These are phyloP conservation scores for Acrobasis suavella DNA, from an alignment of 2,888 invertebrate species.

Conservation along the genomic window DNA sequence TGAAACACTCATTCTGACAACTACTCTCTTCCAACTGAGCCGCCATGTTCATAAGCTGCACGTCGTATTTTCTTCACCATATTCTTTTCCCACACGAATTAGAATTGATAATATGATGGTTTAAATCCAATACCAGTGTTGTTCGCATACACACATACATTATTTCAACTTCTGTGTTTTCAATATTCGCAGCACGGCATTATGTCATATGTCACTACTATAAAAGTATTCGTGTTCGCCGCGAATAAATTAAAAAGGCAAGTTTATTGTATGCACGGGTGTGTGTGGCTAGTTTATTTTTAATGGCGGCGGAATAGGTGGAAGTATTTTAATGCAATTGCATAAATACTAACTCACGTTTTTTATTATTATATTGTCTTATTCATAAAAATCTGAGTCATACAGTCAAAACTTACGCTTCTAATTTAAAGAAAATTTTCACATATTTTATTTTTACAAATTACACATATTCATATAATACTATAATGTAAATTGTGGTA, in stretches of 20 bases:
- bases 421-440: too few relatives aligned
- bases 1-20: too few relatives aligned
- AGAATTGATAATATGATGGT: too few relatives aligned
- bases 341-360: not conserved
- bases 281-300: conserved; percentile 8
- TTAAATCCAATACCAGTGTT: not conserved
- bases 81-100: too few relatives aligned
- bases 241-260: conserved; percentile 51
- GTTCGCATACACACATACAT: not conserved
- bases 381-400: too few relatives aligned
- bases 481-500: too few relatives aligned
- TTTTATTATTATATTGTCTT: not conserved
- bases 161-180: conserved; percentile 31
- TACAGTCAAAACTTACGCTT: too few relatives aligned
- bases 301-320: not conserved
- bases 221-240: conserved; percentile 54
- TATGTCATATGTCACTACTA: conserved; percentile 57
- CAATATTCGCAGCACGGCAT: conserved; percentile 34
- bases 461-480: too few relatives aligned
- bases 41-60: too few relatives aligned
- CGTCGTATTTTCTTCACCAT: too few relatives aligned
- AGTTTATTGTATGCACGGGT: conserved; percentile 11
- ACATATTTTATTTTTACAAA: too few relatives aligned
- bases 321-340: not conserved
- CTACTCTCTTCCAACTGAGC: too few relatives aligned